phyloP scores from a whole-genome alignment of 1,140 invertebrate species.

The Orius laevigatus region DNA sequence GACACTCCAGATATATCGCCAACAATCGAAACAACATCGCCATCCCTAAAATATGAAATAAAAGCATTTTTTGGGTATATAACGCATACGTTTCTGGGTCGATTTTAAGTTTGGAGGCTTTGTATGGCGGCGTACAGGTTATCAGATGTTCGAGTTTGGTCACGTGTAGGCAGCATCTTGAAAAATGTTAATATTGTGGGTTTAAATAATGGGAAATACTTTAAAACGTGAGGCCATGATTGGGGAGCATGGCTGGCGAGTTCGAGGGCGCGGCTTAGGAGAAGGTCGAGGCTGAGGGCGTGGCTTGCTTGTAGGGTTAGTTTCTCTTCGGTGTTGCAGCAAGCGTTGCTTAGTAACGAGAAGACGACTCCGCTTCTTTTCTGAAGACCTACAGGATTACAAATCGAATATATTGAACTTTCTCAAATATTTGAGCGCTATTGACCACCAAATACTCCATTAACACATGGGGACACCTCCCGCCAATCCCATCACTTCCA shows the following conservation, averaged over 20 bases:
- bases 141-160: slow-evolving; percentile 27
- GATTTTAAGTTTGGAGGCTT: not conserved
- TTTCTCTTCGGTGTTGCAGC: slow-evolving; percentile 15
- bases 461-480: too few species aligned
- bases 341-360: slow-evolving; percentile 52
- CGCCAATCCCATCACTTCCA: too few species aligned
- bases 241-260: slow-evolving; percentile 77
- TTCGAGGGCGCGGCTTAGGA: slow-evolving; percentile 63
- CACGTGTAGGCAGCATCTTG: slow-evolving; percentile 71
- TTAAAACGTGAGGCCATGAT: slow-evolving; percentile 87
- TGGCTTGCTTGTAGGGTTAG: slow-evolving; percentile 45
- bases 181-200: not conserved
- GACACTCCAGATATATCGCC: slow-evolving; percentile 12
- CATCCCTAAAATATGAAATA: slow-evolving; percentile 26
- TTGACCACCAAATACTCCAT: too few species aligned
- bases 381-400: slow-evolving; percentile 44
- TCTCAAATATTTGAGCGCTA: not conserved
- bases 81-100: slow-evolving; percentile 32
- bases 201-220: slow-evolving; percentile 31
- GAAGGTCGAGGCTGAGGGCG: slow-evolving; percentile 76
- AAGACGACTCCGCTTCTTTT: slow-evolving; percentile 68
- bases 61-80: too few species aligned
- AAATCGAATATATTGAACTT: not conserved
- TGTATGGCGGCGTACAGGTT: not conserved
- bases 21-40: slow-evolving; percentile 7